phyloP scores from a whole-genome alignment of 1,140 invertebrate genomes.

The Brachionus rotundiformis region DNA sequence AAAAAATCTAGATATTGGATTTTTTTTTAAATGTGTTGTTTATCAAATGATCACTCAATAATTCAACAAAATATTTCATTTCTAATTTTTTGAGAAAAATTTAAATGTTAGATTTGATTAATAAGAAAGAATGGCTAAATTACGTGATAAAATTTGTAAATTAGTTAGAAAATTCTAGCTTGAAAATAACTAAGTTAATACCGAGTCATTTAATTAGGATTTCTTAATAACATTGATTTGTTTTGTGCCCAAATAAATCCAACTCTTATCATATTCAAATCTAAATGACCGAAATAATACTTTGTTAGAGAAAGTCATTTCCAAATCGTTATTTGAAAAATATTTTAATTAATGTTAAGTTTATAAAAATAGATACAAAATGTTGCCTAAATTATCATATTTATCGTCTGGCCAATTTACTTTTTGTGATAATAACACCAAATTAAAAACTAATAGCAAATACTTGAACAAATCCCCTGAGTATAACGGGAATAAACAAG shows the following conservation, averaged over 20 bases:
- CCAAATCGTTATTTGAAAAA: not conserved
- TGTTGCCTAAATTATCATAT: slow-evolving; percentile 49
- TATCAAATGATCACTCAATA: too few species aligned
- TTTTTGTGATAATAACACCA: slow-evolving; percentile 31
- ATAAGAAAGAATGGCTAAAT: not conserved
- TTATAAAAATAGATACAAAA: slow-evolving; percentile 40
- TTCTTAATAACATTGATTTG: not conserved
- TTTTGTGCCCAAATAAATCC: not conserved
- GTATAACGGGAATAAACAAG: not conserved
- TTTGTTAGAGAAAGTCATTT: not conserved
- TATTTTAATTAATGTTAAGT: slow-evolving; percentile 3
- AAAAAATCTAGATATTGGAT: not conserved
- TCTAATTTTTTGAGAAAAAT: not conserved
- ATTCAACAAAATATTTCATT: not conserved
- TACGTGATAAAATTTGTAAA: not conserved
- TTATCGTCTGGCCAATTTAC: slow-evolving; percentile 42
- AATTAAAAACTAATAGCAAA: slow-evolving; percentile 27
- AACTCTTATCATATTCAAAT: not conserved
- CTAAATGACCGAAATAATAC: slow-evolving; percentile 14
- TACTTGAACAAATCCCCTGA: slow-evolving; percentile 11
- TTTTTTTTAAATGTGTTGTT: not conserved
- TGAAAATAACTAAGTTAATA: not conserved
- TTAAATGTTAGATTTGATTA: not conserved
- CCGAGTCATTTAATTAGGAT: slow-evolving; percentile 11
- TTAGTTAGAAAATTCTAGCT: not conserved